Evolutionary conservation across 2,888 invertebrate species (phyloP), one percentile per base, ranked within the genome.

Genomic region (Odontocolon sp.): DNA sequence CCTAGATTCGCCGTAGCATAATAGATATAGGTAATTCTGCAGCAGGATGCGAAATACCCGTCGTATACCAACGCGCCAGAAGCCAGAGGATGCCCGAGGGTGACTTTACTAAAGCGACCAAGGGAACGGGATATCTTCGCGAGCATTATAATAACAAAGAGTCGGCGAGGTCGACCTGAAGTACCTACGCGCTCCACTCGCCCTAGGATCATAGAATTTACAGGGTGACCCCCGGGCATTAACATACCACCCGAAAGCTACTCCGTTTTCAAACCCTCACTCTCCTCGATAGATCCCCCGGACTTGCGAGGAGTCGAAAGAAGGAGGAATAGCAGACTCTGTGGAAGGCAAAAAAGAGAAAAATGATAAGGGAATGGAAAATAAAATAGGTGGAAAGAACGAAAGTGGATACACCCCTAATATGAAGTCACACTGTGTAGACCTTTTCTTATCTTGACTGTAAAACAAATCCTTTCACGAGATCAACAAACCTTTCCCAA

Each of bases 81-180:
- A 57, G 52, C 57, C 36, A 66, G 50, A 64, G 73, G 57, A 78
- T 45, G 79, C 75, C 77, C 78, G 78, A 67, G 73, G 79, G 77
- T 79, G 81, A 81, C 73, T 82, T 79, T 70, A 75, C 61, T 57
- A 57, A 64, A 71, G 56, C 42, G 56, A 63, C 77, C 78, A 64
- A 66, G 57, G 76, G 76, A 81, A 79, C 76, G 75, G 77, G 78
- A 82, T 82, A 82, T 81, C 81, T 81, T 81, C 50, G 64, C 71
- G 77, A 56, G 52, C 77, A 81, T 82, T 83, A 80, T 77, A 82
- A 81, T 82, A 82, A 82, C 82, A 82, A 82, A 82, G 82, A 81
- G 79, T 74, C 66, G 40, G 63, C 63, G 76, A 52, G 31, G 73
- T 61, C 59, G 52, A 54, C 70, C 70, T 73, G 52, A 64, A 64